phyloP scores from a whole-genome alignment of 2,888 invertebrate species.

The Desoria tigrina region DNA sequence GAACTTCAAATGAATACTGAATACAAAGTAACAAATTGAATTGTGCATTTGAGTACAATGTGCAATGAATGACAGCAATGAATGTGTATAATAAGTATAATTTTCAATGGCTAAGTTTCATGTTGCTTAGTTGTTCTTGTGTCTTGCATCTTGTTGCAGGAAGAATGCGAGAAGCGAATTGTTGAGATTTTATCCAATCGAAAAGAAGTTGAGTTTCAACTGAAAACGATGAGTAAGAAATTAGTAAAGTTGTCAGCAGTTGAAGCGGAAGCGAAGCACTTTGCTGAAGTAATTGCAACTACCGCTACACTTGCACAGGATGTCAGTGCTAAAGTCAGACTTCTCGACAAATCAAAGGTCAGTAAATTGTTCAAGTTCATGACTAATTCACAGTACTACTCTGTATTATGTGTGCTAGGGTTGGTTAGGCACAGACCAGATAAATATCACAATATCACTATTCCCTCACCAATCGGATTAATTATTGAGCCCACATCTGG shows the following conservation, averaged over 20 bases:
- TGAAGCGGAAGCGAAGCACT: slow-evolving; percentile 74
- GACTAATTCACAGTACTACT: too few relatives aligned
- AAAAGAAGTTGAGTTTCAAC: slow-evolving; percentile 74
- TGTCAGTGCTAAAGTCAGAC: slow-evolving; percentile 93
- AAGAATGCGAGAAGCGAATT: slow-evolving; percentile 69
- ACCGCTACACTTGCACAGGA: slow-evolving; percentile 87
- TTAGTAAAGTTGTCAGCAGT: slow-evolving; percentile 77
- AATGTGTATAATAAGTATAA: too few relatives aligned
- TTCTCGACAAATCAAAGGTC: slow-evolving; percentile 88
- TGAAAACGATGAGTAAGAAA: slow-evolving; percentile 76
- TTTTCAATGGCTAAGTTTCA: too few relatives aligned
- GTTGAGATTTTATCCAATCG: slow-evolving; percentile 72
- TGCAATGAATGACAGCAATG: too few relatives aligned
- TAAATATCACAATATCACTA: too few relatives aligned
- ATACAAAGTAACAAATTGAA: too few relatives aligned
- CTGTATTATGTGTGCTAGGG: too few relatives aligned
- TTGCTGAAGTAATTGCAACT: slow-evolving; percentile 80
- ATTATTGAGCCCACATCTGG: background rate
- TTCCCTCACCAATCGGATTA: background rate
- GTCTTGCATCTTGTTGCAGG: too few relatives aligned
- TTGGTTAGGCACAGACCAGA: too few relatives aligned
- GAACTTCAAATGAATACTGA: too few relatives aligned
- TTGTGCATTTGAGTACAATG: too few relatives aligned
- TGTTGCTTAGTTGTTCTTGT: too few relatives aligned
- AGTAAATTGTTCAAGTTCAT: slow-evolving; percentile 51